Percentiles rank a stretch among this genome's conserved stretches.
These are phyloP conservation scores for Poeciliopsis occidentalis DNA, from an alignment of 2,113 vertebrate genomes.

Conservation along the genomic window DNA sequence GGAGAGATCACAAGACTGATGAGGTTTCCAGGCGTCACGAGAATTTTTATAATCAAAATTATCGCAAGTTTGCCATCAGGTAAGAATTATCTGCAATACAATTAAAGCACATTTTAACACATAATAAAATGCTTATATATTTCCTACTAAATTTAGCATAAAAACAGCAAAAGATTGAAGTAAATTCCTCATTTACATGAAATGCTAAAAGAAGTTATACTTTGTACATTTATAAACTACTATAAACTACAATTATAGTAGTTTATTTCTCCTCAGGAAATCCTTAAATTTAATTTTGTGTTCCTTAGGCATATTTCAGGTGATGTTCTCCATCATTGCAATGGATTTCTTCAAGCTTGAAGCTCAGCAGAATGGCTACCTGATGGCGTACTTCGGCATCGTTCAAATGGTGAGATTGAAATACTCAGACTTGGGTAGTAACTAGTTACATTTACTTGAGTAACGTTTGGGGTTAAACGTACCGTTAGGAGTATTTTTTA, in stretches of 20 bases:
- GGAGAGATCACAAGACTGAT: conserved; percentile 85
- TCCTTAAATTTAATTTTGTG: neutral
- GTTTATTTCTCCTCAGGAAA: neutral
- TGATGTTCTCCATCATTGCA: conserved; percentile 93
- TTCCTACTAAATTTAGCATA: too few species aligned
- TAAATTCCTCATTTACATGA: too few species aligned
- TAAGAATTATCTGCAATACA: conserved; percentile 60
- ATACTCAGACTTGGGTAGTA: neutral
- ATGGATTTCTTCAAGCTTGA: conserved; percentile 90
- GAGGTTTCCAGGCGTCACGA: conserved; percentile 84
- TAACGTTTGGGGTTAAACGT: too few species aligned
- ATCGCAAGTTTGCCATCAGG: conserved; percentile 86
- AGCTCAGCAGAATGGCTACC: conserved; percentile 86
- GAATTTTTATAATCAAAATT: conserved; percentile 87
- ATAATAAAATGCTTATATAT: too few species aligned
- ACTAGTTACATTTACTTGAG: too few species aligned
- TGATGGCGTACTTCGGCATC: conserved; percentile 90
- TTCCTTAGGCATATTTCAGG: conserved; percentile 86
- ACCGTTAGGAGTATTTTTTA: too few species aligned
- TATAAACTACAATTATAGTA: too few species aligned
- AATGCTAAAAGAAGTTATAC: too few species aligned
- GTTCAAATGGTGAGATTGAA: conserved; percentile 87
- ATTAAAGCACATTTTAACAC: too few species aligned
- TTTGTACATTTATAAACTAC: too few species aligned
- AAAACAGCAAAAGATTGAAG: too few species aligned